A percentile compares a stretch with the other conserved stretches of the same genome.
phyloP scores from a whole-genome alignment of 2,888 invertebrate genomes.

The Brenthis hecate region DNA sequence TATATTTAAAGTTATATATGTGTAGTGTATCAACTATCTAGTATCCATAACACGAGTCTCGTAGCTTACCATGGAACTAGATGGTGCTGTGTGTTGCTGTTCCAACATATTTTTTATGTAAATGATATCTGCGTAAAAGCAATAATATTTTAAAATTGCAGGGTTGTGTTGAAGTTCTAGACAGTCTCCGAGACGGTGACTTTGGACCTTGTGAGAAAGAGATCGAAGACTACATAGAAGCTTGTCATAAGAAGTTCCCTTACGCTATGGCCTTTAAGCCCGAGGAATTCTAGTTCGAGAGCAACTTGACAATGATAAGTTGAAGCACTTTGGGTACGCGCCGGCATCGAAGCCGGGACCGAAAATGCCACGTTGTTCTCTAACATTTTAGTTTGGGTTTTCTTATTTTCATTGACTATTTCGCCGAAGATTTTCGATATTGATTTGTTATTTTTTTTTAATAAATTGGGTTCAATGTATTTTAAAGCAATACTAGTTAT shows the following conservation, averaged over 20 bases:
- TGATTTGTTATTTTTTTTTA: too few species aligned
- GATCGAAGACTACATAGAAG: slow-evolving; percentile 86
- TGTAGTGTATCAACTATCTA: too few species aligned
- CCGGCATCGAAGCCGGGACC: not conserved
- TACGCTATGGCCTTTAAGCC: slow-evolving; percentile 89
- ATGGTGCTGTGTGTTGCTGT: too few species aligned
- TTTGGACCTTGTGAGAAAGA: slow-evolving; percentile 89
- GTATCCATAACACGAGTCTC: too few species aligned
- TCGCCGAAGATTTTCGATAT: too few species aligned
- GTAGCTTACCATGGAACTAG: too few species aligned
- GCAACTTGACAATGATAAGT: not conserved
- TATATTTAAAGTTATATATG: too few species aligned
- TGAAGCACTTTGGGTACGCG: slow-evolving; percentile 1
- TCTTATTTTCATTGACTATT: too few species aligned
- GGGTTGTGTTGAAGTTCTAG: slow-evolving; percentile 91
- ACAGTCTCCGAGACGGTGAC: slow-evolving; percentile 89
- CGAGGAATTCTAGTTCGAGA: slow-evolving; percentile 2
- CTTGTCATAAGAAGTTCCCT: slow-evolving; percentile 89
- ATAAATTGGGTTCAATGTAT: not conserved
- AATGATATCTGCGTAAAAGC: not conserved
- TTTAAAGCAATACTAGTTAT: slow-evolving; percentile 3
- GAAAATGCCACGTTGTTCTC: not conserved
- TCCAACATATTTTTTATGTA: not conserved
- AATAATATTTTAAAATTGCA: slow-evolving; percentile 58
- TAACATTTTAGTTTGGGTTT: too few species aligned